A percentile compares a stretch with the other conserved stretches of the same genome.
Conservation (phyloP, 2,888 invertebrate genomes). For the Geotrupes spiniger region DNA sequence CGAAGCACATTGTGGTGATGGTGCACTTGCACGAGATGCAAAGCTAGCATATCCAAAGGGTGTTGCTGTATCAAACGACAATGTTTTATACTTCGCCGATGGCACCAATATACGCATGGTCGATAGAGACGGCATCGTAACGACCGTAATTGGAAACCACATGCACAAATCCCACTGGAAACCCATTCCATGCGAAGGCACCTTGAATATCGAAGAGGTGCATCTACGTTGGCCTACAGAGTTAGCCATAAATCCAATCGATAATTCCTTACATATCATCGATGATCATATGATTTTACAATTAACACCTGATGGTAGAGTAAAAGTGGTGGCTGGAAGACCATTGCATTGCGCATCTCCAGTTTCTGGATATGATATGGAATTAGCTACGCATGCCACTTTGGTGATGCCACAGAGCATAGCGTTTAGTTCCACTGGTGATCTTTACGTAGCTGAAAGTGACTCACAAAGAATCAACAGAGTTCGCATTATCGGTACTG, state of each 20-base stretch:
- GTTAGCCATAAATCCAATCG: slow-evolving; percentile 88
- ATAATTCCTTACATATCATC: slow-evolving; percentile 92
- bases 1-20: slow-evolving; percentile 95
- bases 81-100: slow-evolving; percentile 91
- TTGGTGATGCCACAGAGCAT: slow-evolving; percentile 93
- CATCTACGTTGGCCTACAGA: slow-evolving; percentile 96
- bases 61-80: slow-evolving; percentile 89
- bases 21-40: slow-evolving; percentile 87
- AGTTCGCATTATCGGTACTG: slow-evolving; percentile 85
- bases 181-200: slow-evolving; percentile 89
- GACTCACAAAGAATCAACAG: slow-evolving; percentile 93
- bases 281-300: slow-evolving; percentile 95
- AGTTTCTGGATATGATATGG: slow-evolving; percentile 74
- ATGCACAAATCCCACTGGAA: slow-evolving; percentile 94
- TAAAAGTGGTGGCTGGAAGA: slow-evolving; percentile 89
- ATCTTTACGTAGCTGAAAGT: slow-evolving; percentile 92
- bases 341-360: slow-evolving; percentile 90
- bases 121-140: slow-evolving; percentile 86
- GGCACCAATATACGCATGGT: slow-evolving; percentile 92
- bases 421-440: slow-evolving; percentile 88
- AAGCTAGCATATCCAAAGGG: slow-evolving; percentile 96
- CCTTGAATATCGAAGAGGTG: slow-evolving; percentile 87
- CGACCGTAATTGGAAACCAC: slow-evolving; percentile 88
- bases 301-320: slow-evolving; percentile 85
- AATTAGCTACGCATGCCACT: slow-evolving; percentile 87